A percentile compares a stretch with the other conserved stretches of the same genome.
Conservation (phyloP, 2,113 vertebrate species). For the Ardeotis arabs region DNA sequence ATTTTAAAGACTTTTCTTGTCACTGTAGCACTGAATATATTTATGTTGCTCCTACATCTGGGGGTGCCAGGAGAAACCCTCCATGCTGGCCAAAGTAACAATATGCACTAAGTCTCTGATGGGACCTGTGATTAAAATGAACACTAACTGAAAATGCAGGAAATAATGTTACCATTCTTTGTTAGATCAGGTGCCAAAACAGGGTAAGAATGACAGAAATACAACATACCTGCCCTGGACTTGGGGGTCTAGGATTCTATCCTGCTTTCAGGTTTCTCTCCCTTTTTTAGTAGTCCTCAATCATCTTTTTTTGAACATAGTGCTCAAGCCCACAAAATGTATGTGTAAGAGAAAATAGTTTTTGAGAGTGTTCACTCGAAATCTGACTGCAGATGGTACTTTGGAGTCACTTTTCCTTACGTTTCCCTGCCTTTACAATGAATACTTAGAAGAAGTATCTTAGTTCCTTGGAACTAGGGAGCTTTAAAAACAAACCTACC, state of each 20-base stretch:
- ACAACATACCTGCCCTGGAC: neutral
- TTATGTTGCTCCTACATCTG: neutral
- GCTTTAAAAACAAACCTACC: neutral
- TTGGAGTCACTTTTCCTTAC: neutral
- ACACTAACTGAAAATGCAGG: neutral
- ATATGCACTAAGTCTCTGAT: neutral
- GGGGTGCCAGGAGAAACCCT: neutral
- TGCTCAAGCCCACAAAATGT: neutral
- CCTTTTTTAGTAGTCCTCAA: neutral
- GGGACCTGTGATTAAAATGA: neutral
- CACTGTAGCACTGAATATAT: neutral
- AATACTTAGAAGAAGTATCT: neutral
- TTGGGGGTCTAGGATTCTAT: neutral
- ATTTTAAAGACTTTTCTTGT: constrained; percentile 17
- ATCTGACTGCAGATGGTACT: neutral
- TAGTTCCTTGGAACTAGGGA: neutral
- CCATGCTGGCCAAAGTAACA: neutral
- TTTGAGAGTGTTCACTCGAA: neutral
- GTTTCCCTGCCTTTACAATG: neutral
- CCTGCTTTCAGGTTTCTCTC: neutral
- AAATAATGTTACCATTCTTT: neutral
- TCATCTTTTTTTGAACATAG: neutral
- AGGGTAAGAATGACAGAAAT: neutral
- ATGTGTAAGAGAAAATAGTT: neutral
- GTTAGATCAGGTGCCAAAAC: neutral